Conservation (phyloP, 2,113 vertebrate species). For the Anser cygnoides region DNA sequence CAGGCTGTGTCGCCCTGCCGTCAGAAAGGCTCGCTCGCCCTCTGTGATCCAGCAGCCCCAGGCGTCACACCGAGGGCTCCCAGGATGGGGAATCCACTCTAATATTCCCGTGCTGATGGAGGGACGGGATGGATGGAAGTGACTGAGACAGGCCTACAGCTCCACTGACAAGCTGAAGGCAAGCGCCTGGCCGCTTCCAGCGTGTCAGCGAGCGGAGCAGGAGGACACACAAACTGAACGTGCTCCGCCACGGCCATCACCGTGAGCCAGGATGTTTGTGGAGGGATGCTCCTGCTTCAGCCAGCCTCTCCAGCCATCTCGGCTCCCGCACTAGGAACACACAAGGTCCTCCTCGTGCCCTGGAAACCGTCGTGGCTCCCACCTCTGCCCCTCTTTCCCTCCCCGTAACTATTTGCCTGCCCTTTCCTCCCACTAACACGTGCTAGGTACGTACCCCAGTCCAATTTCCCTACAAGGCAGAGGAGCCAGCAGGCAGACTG, state of each 20-base stretch:
- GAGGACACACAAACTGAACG: accelerated
- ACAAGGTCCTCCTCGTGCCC: accelerated
- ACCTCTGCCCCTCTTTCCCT: neutral
- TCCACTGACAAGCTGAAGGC: neutral
- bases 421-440: accelerated
- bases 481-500: neutral
- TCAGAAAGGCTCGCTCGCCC: accelerated
- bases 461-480: neutral
- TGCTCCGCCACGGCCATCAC: accelerated
- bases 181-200: accelerated
- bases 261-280: accelerated
- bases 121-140: accelerated
- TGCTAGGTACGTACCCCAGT: accelerated
- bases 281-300: neutral
- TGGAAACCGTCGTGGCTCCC: accelerated
- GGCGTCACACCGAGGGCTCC: neutral
- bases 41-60: neutral
- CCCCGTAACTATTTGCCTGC: neutral
- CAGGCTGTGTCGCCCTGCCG: accelerated
- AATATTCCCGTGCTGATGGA: neutral
- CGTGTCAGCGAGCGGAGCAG: accelerated
- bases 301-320: accelerated
- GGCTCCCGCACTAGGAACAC: neutral
- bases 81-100: neutral
- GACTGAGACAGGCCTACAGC: neutral